Base-by-base conservation (phyloP, 2,888 invertebrate species). In the Eupithecia exiguata region DNA sequence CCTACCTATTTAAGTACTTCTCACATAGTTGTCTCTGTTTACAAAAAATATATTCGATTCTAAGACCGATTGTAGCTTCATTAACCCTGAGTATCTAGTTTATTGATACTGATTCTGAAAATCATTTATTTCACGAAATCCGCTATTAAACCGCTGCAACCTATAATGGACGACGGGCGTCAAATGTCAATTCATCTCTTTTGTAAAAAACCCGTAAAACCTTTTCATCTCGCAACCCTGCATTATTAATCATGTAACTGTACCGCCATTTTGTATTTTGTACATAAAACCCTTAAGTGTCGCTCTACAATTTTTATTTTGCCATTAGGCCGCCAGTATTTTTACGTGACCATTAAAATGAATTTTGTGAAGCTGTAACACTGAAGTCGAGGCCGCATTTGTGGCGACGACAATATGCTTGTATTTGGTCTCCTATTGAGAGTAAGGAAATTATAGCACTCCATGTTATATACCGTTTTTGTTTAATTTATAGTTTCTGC, bases 251-350 rank as follows among this genome's bases (percentile, higher is more conserved):
- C 73, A 72, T 49, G 61, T 61, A 63, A 70, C 71, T 77, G 77
- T 77, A 76, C 74, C 73, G 67, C 68, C 71, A 68, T 78, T 76
- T 77, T 71, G 77, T 75, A 75, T 74, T 76, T 77, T 69, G 49
- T 43, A 70, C 76, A 78, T 80, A 78, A 80, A 79, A 75, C 75
- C 67, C 77, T 77, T 78, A 72, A 78, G 73, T 75, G 77, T 77
- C 76, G 74, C 73, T 69, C 72, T 74, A 77, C 77, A 77, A 76
- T 76, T 79, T 78, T 79, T 79, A 79, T 77, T 70, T 65, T 63
- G 62, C 65, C 72, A 75, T 75, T 72, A 75, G 63, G 71, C 36
- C 0, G 67, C 62, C 40, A 70, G 67, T 58, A 77, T 79, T 78
- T 78, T 80, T 77, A 77, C 75, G 75, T 72, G 68, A 40, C 73